A percentile compares a stretch with the other conserved stretches of the same genome.
phyloP scores from a whole-genome alignment of 2,113 vertebrate genomes.

The Scolopax mira region DNA sequence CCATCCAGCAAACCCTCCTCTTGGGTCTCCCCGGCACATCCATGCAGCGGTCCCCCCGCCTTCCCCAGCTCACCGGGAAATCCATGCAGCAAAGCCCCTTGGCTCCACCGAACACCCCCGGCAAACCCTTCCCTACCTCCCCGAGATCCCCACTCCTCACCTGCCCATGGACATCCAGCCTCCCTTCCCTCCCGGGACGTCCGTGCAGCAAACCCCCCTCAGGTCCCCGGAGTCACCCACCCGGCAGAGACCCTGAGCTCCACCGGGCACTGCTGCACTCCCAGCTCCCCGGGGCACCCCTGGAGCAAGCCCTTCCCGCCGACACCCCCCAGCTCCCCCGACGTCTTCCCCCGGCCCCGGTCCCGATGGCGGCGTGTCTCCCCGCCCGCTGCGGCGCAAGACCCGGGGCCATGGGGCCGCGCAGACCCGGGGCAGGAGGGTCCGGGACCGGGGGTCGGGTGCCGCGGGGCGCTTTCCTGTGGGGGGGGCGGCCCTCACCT shows the following conservation, averaged over 20 bases:
- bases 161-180: not conserved
- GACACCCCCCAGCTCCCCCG: not conserved
- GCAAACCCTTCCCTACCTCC: not conserved
- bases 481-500: constrained; percentile 59
- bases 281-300: not conserved
- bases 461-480: not conserved
- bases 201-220: too few relatives aligned
- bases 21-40: not conserved
- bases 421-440: not conserved
- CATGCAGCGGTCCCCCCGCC: not conserved
- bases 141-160: not conserved
- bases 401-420: too few relatives aligned
- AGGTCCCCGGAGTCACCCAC: not conserved
- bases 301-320: not conserved
- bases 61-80: not conserved
- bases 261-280: not conserved
- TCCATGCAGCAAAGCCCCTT: not conserved
- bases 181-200: not conserved
- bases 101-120: not conserved
- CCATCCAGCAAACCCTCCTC: not conserved
- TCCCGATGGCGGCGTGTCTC: not conserved
- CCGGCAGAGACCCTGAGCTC: not conserved
- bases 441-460: not conserved
- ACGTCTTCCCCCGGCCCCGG: too few relatives aligned
- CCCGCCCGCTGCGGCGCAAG: not conserved